Percentiles rank a stretch among this genome's conserved stretches.
phyloP scores from a whole-genome alignment of 2,888 invertebrate genomes.

The Dendrolimus pini region DNA sequence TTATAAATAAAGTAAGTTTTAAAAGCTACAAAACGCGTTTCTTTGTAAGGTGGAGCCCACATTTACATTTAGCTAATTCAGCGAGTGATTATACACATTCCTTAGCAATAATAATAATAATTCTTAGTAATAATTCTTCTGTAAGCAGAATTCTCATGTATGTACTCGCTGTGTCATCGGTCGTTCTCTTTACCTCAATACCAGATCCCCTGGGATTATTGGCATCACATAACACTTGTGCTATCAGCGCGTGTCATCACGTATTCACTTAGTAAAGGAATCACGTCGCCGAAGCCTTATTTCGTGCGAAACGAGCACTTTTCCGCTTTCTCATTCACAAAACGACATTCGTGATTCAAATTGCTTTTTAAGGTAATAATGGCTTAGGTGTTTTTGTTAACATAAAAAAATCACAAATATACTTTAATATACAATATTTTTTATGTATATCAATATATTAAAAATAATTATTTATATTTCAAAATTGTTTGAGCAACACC shows the following conservation, averaged over 20 bases:
- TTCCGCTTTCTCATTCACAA: constrained; percentile 40
- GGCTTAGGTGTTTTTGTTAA: not conserved
- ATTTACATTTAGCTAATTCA: too few species aligned
- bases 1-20: too few species aligned
- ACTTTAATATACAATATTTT: not conserved
- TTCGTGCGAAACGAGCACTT: constrained; percentile 30
- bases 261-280: constrained; percentile 29
- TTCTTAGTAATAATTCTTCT: too few species aligned
- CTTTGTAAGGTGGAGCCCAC: too few species aligned
- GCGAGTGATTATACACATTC: too few species aligned
- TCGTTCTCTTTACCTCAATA: constrained; percentile 33
- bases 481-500: too few species aligned
- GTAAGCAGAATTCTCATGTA: too few species aligned
- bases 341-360: not conserved
- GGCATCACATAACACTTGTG: constrained; percentile 12
- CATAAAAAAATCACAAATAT: too few species aligned
- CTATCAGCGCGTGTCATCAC: constrained; percentile 23
- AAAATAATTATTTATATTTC: not conserved
- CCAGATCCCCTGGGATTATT: constrained; percentile 19
- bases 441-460: not conserved
- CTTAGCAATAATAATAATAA: too few species aligned
- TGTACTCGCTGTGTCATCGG: constrained; percentile 2
- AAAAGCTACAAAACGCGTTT: too few species aligned
- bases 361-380: not conserved
- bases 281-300: constrained; percentile 35